These are phyloP conservation scores for Temnothorax rugatulus DNA, from an alignment of 2,888 invertebrate species.

Conservation along the genomic window DNA sequence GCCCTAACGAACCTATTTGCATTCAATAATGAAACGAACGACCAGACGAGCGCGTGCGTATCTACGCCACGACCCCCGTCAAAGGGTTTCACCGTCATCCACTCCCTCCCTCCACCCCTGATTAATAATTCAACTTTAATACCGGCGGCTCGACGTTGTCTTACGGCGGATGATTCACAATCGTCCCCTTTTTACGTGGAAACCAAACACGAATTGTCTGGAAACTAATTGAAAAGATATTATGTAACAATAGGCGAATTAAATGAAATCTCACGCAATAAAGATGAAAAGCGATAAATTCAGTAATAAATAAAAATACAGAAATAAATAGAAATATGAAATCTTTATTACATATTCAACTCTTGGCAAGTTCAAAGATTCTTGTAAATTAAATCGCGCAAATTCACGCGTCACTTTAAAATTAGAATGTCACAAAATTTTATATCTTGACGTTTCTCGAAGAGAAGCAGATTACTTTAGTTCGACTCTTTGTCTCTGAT, in stretches of 20 bases:
- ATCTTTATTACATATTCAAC: neutral
- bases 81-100: constrained; percentile 38
- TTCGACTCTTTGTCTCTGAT: neutral
- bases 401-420: neutral
- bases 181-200: neutral
- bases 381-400: neutral
- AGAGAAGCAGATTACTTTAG: neutral
- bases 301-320: neutral
- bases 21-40: constrained; percentile 79
- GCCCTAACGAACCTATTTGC: constrained; percentile 81
- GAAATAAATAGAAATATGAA: neutral
- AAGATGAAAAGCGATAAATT: neutral
- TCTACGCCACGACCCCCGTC: constrained; percentile 34
- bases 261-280: neutral
- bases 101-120: constrained; percentile 52
- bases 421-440: neutral
- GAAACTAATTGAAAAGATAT: neutral
- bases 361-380: neutral
- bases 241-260: neutral
- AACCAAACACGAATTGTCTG: constrained; percentile 11
- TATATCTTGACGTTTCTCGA: neutral
- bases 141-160: constrained; percentile 67
- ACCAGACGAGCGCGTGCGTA: constrained; percentile 44
- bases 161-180: constrained; percentile 64
- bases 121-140: constrained; percentile 79